Conservation (phyloP, 2,113 vertebrate species). For the Corythoichthys haematopterus region DNA sequence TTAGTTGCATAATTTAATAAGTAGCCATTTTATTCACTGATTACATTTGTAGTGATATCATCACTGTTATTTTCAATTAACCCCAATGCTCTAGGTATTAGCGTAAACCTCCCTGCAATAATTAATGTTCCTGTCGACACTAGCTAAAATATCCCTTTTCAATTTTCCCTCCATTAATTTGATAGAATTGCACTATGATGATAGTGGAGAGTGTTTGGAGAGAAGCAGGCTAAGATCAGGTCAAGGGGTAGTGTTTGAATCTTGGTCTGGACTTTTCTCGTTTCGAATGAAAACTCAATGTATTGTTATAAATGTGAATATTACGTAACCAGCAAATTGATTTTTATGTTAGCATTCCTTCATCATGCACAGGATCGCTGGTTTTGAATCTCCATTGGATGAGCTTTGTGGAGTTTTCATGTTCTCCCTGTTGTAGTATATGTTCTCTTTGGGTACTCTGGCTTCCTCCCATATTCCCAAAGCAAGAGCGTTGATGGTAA, state of each 20-base stretch:
- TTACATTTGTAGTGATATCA: conserved; percentile 5
- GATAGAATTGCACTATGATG: background rate
- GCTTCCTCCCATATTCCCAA: too few relatives aligned
- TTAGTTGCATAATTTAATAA: conserved; percentile 1
- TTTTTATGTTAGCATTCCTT: background rate
- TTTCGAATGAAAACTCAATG: background rate
- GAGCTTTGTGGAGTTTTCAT: too few relatives aligned
- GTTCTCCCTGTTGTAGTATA: too few relatives aligned
- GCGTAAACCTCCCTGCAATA: conserved; percentile 65
- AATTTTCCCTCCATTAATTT: conserved; percentile 35
- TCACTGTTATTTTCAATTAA: conserved; percentile 66
- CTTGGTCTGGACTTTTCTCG: background rate
- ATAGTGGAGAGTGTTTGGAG: conserved; percentile 36
- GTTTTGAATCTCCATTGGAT: too few relatives aligned
- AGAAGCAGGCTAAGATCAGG: background rate
- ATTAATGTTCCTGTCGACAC: conserved; percentile 56
- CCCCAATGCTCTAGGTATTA: conserved; percentile 51
- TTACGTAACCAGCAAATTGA: background rate
- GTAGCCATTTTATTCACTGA: conserved; percentile 7
- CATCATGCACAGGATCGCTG: too few relatives aligned
- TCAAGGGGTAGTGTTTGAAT: background rate
- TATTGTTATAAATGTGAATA: background rate
- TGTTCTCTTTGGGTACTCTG: too few relatives aligned
- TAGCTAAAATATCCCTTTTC: conserved; percentile 11
- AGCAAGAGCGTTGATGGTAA: too few relatives aligned